These are phyloP conservation scores for Gallinago nigripennis DNA, from an alignment of 2,797 vertebrate genomes.

Conservation along the genomic window DNA sequence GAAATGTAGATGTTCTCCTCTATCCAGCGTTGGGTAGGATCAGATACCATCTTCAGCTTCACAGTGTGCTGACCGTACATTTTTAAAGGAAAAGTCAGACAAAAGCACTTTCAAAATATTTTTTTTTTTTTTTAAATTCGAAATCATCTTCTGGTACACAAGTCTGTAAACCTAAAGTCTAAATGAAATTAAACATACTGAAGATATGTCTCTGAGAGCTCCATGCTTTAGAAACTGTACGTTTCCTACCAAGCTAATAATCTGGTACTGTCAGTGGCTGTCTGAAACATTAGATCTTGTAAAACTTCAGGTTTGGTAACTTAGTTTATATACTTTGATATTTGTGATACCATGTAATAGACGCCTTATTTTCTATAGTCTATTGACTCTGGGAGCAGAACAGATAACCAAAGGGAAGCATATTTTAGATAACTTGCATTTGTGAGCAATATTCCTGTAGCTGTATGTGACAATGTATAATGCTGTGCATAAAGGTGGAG, in stretches of 20 bases:
- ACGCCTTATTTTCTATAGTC: slow-evolving; percentile 35
- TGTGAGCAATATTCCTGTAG: neutral
- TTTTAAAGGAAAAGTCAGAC: neutral
- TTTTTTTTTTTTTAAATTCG: neutral
- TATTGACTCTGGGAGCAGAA: slow-evolving; percentile 10
- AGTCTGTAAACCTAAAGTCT: neutral
- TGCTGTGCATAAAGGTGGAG: neutral
- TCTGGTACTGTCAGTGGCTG: neutral
- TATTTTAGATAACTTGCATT: slow-evolving; percentile 32
- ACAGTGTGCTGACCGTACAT: neutral
- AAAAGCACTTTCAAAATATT: neutral
- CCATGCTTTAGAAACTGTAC: neutral
- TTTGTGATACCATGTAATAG: neutral
- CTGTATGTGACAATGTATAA: neutral
- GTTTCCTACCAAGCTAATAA: neutral
- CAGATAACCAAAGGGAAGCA: neutral
- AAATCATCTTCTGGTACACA: neutral
- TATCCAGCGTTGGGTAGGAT: neutral
- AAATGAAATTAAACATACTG: neutral
- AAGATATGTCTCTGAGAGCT: neutral
- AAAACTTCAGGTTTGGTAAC: neutral
- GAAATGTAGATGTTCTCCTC: neutral
- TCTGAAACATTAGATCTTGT: neutral
- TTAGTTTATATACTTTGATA: neutral
- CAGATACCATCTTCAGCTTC: neutral